phyloP scores from a whole-genome alignment of 2,797 vertebrate species.

The Eulemur albifrons region DNA sequence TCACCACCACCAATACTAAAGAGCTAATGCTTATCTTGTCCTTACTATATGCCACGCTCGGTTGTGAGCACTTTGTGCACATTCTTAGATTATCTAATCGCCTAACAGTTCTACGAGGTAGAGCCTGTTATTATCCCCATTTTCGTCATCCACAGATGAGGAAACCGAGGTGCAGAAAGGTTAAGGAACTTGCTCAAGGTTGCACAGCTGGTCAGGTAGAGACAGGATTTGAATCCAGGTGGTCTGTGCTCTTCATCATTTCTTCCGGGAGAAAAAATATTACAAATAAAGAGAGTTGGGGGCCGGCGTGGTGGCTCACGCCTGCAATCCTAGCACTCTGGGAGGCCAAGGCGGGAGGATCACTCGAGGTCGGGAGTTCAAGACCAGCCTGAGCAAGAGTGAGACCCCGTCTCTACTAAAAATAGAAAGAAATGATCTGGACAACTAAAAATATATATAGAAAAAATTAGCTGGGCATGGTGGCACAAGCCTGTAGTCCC shows the following conservation, averaged over 20 bases:
- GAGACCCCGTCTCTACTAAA: no score
- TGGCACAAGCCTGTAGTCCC: no score
- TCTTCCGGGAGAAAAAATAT: neutral
- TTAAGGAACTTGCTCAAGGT: neutral
- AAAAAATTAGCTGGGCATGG: no score
- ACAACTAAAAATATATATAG: no score
- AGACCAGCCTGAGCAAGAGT: no score
- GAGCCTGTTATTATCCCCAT: neutral
- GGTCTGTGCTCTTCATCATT: neutral
- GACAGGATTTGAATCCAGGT: neutral
- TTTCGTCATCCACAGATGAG: neutral
- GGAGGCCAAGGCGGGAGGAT: no score
- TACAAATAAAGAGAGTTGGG: neutral
- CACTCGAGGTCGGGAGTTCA: no score
- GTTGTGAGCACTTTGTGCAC: neutral
- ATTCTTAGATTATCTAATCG: neutral
- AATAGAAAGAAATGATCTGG: no score
- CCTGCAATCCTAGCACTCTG: no score
- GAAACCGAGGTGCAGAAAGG: neutral
- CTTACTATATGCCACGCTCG: neutral
- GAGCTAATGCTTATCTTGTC: neutral
- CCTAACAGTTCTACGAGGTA: neutral
- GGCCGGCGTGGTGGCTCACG: neutral
- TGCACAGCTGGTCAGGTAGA: neutral
- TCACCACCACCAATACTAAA: neutral